phyloP scores from a whole-genome alignment of 2,888 invertebrate genomes.

The Ceraclea dissimilis region DNA sequence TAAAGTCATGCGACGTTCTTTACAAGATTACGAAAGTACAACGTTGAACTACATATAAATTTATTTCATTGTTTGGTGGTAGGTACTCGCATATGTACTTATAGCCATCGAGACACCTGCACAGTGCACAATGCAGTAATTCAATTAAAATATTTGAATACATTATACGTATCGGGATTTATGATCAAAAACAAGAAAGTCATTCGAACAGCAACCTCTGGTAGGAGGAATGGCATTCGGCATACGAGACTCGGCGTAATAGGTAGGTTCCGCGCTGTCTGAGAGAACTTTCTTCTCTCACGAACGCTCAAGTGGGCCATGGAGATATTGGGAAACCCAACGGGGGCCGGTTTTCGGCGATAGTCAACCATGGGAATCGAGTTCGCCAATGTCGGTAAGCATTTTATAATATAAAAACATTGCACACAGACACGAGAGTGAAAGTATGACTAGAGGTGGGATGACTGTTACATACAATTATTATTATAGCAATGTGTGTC shows the following conservation, averaged over 20 bases:
- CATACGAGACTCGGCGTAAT: neutral
- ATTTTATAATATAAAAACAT: neutral
- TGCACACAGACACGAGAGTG: conserved; percentile 9
- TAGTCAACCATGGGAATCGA: conserved; percentile 12
- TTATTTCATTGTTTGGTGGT: too few species aligned
- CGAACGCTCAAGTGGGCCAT: conserved; percentile 17
- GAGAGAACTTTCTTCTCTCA: conserved; percentile 21
- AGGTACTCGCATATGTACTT: too few species aligned
- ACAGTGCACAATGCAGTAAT: too few species aligned
- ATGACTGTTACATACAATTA: neutral
- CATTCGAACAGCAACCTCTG: neutral
- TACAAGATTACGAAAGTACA: too few species aligned
- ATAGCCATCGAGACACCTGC: too few species aligned
- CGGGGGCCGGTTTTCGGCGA: conserved; percentile 8
- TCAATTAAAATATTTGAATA: too few species aligned
- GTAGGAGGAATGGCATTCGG: neutral
- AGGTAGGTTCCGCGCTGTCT: conserved; percentile 17
- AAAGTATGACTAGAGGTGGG: conserved; percentile 11
- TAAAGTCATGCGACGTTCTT: too few species aligned
- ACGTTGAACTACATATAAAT: too few species aligned
- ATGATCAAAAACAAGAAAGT: conserved; percentile 9
- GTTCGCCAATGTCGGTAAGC: neutral
- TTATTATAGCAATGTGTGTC: too few species aligned
- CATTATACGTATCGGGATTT: too few species aligned
- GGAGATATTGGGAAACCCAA: conserved; percentile 4